phyloP scores from a whole-genome alignment of 2,888 invertebrate genomes.

The Trileptium ribeirensis region DNA sequence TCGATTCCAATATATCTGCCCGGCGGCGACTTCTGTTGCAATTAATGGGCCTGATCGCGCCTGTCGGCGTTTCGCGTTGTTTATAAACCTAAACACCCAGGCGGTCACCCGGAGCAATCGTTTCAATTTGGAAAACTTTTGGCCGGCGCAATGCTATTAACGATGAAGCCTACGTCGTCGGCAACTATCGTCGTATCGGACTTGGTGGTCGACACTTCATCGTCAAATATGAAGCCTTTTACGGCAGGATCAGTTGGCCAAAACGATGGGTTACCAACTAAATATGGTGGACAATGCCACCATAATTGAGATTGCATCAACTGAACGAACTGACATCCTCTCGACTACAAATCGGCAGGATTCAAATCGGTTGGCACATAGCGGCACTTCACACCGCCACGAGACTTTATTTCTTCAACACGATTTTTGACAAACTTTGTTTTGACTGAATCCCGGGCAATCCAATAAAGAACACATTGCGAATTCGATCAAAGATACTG shows the following conservation, averaged over 20 bases:
- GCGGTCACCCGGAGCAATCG: too few species aligned
- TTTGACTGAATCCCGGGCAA: neutral
- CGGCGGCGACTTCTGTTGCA: too few species aligned
- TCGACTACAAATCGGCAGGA: neutral
- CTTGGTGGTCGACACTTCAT: too few species aligned
- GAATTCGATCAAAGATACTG: neutral
- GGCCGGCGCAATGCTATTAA: too few species aligned
- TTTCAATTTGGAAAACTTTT: too few species aligned
- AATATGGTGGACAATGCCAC: neutral
- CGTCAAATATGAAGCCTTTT: too few species aligned
- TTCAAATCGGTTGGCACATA: neutral
- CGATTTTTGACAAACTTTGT: neutral
- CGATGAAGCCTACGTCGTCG: too few species aligned
- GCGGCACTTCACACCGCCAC: neutral
- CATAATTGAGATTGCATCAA: neutral
- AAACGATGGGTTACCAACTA: neutral
- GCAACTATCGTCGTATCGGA: too few species aligned
- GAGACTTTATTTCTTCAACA: neutral
- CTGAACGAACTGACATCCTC: neutral
- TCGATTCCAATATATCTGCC: too few species aligned
- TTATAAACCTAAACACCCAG: too few species aligned
- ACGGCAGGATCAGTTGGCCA: neutral
- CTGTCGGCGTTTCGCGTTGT: too few species aligned
- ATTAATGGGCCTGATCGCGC: too few species aligned
- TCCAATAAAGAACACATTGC: neutral